A percentile compares a stretch with the other conserved stretches of the same genome.
phyloP scores from a whole-genome alignment of 2,797 vertebrate genomes.

The Pangasius mekongensis region DNA sequence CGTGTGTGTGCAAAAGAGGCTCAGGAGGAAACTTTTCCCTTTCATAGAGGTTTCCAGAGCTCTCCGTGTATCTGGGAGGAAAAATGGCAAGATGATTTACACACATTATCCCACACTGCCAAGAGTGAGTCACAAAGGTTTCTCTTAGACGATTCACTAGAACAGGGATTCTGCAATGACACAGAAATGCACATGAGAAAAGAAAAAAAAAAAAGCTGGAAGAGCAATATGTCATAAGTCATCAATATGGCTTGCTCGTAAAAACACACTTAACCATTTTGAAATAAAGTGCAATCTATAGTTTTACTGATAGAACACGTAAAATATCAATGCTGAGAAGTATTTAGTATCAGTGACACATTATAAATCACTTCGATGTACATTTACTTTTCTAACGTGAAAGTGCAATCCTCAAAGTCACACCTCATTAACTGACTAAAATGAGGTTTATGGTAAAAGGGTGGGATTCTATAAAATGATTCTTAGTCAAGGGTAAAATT shows the following conservation, averaged over 20 bases:
- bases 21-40: slow-evolving; percentile 34
- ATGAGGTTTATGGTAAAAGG: slow-evolving; percentile 7
- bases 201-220: not conserved
- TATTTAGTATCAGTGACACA: slow-evolving; percentile 3
- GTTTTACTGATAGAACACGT: not conserved
- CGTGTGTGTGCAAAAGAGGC: not conserved
- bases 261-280: slow-evolving; percentile 13
- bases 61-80: slow-evolving; percentile 37
- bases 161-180: slow-evolving; percentile 34
- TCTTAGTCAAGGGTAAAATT: slow-evolving; percentile 12
- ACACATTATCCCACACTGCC: slow-evolving; percentile 50
- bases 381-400: slow-evolving; percentile 4
- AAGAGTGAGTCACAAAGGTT: slow-evolving; percentile 56
- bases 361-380: slow-evolving; percentile 8
- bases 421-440: slow-evolving; percentile 35
- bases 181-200: slow-evolving; percentile 18
- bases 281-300: not conserved
- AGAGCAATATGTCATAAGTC: slow-evolving; percentile 8
- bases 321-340: not conserved
- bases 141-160: slow-evolving; percentile 53
- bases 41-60: slow-evolving; percentile 41
- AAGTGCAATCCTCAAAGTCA: slow-evolving; percentile 5
- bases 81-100: slow-evolving; percentile 50
- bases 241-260: slow-evolving; percentile 2
- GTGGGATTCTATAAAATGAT: slow-evolving; percentile 7